Percentiles rank a stretch among this genome's conserved stretches.
Conservation (phyloP, 2,797 vertebrate genomes). For the Pteropus rufus region DNA sequence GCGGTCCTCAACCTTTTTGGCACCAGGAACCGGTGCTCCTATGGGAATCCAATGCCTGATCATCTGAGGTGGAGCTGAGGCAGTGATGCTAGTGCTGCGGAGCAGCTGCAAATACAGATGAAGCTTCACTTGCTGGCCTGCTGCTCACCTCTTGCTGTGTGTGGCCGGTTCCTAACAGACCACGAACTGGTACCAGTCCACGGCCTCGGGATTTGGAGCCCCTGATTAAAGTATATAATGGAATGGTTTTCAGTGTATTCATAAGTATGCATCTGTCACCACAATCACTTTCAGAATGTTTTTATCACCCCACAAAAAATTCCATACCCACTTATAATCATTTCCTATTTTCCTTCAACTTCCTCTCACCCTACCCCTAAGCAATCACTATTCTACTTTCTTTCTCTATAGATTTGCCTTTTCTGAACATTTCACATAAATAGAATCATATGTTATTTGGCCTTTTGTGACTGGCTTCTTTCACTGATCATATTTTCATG, state of each 20-base stretch:
- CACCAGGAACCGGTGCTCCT: too few species aligned
- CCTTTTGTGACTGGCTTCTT: not conserved
- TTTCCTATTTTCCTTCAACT: not conserved
- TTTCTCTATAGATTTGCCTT: not conserved
- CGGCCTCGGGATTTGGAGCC: too few species aligned
- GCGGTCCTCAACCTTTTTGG: too few species aligned
- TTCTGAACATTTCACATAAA: not conserved
- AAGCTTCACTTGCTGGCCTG: too few species aligned
- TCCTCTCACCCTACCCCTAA: not conserved
- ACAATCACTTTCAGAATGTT: not conserved
- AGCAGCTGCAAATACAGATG: too few species aligned
- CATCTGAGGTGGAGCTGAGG: too few species aligned
- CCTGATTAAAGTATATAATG: not conserved
- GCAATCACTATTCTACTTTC: not conserved
- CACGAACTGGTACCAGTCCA: too few species aligned
- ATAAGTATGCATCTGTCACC: not conserved
- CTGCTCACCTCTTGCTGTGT: too few species aligned
- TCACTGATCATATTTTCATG: not conserved
- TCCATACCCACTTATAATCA: not conserved
- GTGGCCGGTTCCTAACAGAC: too few species aligned
- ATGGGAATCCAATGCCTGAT: too few species aligned
- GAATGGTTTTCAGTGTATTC: not conserved
- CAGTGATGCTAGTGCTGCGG: too few species aligned
- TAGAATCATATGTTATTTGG: not conserved
- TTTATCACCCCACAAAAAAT: not conserved